Base-by-base conservation (phyloP, 2,113 vertebrate species). In the Leptosomus discolor region DNA sequence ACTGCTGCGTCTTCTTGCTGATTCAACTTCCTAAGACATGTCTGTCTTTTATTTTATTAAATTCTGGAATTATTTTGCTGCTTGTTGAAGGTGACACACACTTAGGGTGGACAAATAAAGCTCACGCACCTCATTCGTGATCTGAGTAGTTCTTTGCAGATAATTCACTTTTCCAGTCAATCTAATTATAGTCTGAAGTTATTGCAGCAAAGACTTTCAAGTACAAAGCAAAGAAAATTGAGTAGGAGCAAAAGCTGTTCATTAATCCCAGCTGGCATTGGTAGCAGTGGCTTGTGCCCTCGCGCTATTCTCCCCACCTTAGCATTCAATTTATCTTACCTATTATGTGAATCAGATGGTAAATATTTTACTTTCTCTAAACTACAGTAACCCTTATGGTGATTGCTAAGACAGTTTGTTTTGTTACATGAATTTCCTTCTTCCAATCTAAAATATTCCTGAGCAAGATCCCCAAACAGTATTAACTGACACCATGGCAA, bases 161-260 rank as follows among this genome's bases (percentile, higher is more conserved):
- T 93, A 94, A 97, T 90, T 93, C 90, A 85, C 81, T 95, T 96
- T 97, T 84, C 89, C 74, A 93, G 73, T 90, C 94, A 93, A 96
- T 95, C 89, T 93, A 96, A 97, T 97, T 95, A 96, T 24, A 95
- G 84, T 94, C 74, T 88, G 91, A 87, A 95, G 95, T 90, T 88
- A 58, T 8, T 87, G 89, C 86, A 92, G 87, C 85, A 96, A 95
- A 94, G 95, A 96, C 91, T 90, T 95, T 96, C 92, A 97, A 95
- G 86, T 93, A 88, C 94, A 96, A 93, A 96, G 85, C 73, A 88
- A 95, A 90, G 92, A 64, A 94, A 93, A 94, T 2, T 0, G 19
- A 89, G 89, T 30, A 78, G 67, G 81, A 95, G 84, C 12, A 6
- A 76, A 90, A 91, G 81, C 71, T 3, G 0, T 64, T 78, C 95